Evolutionary conservation across 2,113 vertebrate species (phyloP), one percentile per base, ranked within the genome.

Genomic region (Crotophaga sulcirostris): DNA sequence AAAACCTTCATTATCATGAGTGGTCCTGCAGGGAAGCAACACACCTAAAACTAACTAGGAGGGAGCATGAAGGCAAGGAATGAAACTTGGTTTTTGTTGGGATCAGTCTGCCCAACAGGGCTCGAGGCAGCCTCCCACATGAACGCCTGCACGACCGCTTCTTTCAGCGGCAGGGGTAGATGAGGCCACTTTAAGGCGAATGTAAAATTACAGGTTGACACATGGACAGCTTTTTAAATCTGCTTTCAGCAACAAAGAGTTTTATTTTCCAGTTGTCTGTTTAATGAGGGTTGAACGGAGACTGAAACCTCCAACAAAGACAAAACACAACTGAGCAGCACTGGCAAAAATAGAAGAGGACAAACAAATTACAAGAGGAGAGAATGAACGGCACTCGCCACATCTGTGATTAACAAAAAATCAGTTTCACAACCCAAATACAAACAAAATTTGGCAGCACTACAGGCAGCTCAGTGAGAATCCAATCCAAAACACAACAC

Each of bases 401-500:
- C 34, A 58, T 26, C 38, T 81, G 80, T 11, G 68, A 86, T 26
- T 36, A 6, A 55, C 60, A 84, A 45, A 18, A 8, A 8, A 36
- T 55, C n/a, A 4, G 4, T 74, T 80, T 67, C 72, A 73, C 62
- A 80, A 64, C 7, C 11, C 56, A 62, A 89, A 49, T 0, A 76
- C 13, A 45, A 84, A 55, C 4, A 78, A 60, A 36, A 81, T 38
- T 72, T 62, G 83, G 83, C 85, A 96, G 93, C 80, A 84, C 90
- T 93, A 85, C 40, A 79, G 92, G 90, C 86, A 96, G 90, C 92
- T 96, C 96, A 95, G 29, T 31, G 44, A 93, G 72, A 36, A 75
- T 6, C 0, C 3, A 91, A 68, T 31, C 64, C 29, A 73, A 66
- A 64, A 91, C 21, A 54, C n/a, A 56, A 26, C 68, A n/a, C 25